These are phyloP conservation scores for Drosophila ficusphila DNA, from an alignment of 1,140 invertebrate genomes.

Conservation along the genomic window DNA sequence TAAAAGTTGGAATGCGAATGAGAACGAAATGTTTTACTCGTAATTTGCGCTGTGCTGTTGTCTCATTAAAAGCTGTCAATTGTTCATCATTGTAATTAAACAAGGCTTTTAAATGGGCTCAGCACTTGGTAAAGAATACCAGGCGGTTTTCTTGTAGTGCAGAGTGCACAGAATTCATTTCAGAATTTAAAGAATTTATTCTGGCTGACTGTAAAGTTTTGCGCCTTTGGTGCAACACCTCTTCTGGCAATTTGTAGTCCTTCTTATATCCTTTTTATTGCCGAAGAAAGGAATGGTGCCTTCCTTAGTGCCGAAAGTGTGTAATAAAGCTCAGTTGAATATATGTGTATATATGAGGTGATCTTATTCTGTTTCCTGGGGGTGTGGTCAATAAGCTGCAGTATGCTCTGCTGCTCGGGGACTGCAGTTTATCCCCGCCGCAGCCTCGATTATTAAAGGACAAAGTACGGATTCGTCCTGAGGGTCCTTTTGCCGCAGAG, in stretches of 20 bases:
- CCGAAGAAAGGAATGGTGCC: neutral
- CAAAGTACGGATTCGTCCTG: slow-evolving; percentile 23
- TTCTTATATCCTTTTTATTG: slow-evolving; percentile 58
- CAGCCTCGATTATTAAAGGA: slow-evolving; percentile 24
- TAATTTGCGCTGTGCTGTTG: slow-evolving; percentile 50
- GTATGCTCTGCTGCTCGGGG: neutral
- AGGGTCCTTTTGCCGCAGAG: slow-evolving; percentile 27
- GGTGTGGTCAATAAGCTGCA: slow-evolving; percentile 6
- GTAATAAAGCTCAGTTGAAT: slow-evolving; percentile 60
- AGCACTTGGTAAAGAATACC: neutral
- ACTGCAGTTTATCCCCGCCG: slow-evolving; percentile 26
- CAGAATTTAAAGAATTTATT: slow-evolving; percentile 23
- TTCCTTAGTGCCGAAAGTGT: slow-evolving; percentile 26
- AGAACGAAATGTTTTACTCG: slow-evolving; percentile 30
- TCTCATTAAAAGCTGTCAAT: slow-evolving; percentile 77
- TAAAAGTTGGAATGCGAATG: slow-evolving; percentile 19
- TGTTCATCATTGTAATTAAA: slow-evolving; percentile 65
- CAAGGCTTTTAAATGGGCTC: slow-evolving; percentile 23
- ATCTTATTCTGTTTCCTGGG: slow-evolving; percentile 12
- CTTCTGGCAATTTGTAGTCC: slow-evolving; percentile 60
- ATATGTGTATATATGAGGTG: slow-evolving; percentile 34
- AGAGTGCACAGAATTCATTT: slow-evolving; percentile 14
- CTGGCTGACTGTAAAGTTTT: slow-evolving; percentile 52
- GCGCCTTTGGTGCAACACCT: slow-evolving; percentile 13
- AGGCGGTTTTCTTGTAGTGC: neutral